phyloP scores from a whole-genome alignment of 2,888 invertebrate genomes.

The Blomia tropicalis region DNA sequence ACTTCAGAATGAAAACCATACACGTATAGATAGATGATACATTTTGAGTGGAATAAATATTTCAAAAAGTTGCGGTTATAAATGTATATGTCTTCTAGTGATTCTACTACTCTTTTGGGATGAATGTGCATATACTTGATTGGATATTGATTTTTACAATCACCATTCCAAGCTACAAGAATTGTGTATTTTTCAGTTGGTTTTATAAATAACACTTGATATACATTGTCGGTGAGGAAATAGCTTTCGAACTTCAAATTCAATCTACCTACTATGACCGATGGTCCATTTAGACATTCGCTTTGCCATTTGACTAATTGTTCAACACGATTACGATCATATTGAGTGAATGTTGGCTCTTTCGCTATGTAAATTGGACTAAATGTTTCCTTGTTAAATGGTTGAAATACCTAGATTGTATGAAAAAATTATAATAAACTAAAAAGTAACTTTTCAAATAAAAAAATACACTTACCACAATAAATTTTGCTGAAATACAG shows the following conservation, averaged over 20 bases:
- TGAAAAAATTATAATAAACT: background rate
- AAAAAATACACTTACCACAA: background rate
- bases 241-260: background rate
- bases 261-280: background rate
- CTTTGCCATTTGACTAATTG: background rate
- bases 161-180: background rate
- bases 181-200: background rate
- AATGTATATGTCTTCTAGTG: background rate
- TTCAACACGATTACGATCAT: background rate
- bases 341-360: background rate
- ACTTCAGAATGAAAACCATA: conserved; percentile 15
- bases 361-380: background rate
- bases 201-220: background rate
- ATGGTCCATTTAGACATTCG: background rate
- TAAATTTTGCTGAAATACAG: conserved; percentile 5
- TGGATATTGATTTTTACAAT: background rate
- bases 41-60: background rate
- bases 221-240: background rate
- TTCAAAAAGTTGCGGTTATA: conserved; percentile 1
- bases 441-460: background rate
- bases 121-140: background rate
- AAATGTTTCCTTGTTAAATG: background rate
- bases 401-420: background rate
- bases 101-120: too few relatives aligned
- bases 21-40: background rate